A percentile compares a stretch with the other conserved stretches of the same genome.
Evolutionary conservation across 2,797 vertebrate genomes (phyloP).

Genomic region (Botia kubotai): DNA sequence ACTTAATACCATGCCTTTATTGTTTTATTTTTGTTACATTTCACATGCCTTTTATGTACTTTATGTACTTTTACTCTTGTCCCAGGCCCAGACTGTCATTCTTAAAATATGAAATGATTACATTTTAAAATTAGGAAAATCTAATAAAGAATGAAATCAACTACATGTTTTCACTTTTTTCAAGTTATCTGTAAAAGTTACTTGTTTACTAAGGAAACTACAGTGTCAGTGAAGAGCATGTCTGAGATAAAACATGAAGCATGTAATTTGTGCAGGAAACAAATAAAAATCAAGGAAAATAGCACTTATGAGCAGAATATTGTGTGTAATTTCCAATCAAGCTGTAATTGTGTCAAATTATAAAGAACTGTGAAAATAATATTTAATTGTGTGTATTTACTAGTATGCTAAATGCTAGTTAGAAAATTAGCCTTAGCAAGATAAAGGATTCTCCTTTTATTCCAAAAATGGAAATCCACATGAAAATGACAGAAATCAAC

Average conservation of each 20-base stretch:
- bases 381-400: conserved; percentile 5
- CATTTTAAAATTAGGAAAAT: no score
- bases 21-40: background rate
- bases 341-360: background rate
- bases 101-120: background rate
- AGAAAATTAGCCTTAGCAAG: background rate
- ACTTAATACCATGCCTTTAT: background rate
- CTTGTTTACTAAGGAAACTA: background rate
- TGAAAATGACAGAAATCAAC: background rate
- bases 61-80: background rate
- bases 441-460: background rate
- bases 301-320: background rate
- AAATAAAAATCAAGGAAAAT: background rate
- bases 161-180: background rate
- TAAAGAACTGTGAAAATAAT: background rate
- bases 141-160: background rate
- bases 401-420: background rate
- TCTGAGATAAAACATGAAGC: background rate
- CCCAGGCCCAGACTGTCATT: background rate
- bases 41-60: background rate
- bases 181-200: background rate
- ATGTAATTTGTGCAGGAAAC: background rate
- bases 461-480: background rate
- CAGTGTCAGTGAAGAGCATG: background rate
- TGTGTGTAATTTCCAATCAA: background rate